Conservation (phyloP, 2,797 vertebrate genomes). For the Danionella dracula region DNA sequence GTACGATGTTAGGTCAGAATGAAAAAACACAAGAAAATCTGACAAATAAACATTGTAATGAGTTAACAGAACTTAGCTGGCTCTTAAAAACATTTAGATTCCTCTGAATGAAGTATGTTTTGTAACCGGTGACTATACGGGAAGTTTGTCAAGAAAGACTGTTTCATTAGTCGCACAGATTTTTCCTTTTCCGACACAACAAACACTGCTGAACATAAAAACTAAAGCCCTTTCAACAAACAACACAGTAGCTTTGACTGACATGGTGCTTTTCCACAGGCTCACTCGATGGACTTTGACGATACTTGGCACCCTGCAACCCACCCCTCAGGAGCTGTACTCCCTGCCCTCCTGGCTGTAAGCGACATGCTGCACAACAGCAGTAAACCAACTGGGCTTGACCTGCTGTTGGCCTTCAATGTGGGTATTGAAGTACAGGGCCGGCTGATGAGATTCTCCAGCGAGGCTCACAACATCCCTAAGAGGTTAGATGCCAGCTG, state of each 20-base stretch:
- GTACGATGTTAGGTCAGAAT: too few species aligned
- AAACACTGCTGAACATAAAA: too few species aligned
- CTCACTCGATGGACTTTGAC: conserved; percentile 90
- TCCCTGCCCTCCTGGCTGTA: conserved; percentile 80
- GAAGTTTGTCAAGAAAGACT: not conserved
- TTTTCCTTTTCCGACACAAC: not conserved
- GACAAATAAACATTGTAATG: too few species aligned
- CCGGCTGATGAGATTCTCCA: conserved; percentile 82
- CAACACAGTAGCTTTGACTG: not conserved
- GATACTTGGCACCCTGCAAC: conserved; percentile 90
- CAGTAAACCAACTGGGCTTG: conserved; percentile 72
- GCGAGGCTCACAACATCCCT: conserved; percentile 77
- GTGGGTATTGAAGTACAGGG: conserved; percentile 86
- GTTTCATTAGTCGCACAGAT: not conserved
- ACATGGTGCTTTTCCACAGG: conserved; percentile 53
- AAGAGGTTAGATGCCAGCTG: conserved; percentile 69
- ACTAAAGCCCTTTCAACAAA: too few species aligned
- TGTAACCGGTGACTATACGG: not conserved
- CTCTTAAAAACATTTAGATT: too few species aligned
- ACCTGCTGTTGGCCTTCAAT: conserved; percentile 81
- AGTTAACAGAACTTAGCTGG: too few species aligned
- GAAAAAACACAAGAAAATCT: too few species aligned
- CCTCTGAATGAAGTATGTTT: too few species aligned
- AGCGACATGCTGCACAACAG: conserved; percentile 74
- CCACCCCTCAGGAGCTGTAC: conserved; percentile 82